Base-by-base conservation (phyloP, 2,888 invertebrate species). In the Merodon equestris region DNA sequence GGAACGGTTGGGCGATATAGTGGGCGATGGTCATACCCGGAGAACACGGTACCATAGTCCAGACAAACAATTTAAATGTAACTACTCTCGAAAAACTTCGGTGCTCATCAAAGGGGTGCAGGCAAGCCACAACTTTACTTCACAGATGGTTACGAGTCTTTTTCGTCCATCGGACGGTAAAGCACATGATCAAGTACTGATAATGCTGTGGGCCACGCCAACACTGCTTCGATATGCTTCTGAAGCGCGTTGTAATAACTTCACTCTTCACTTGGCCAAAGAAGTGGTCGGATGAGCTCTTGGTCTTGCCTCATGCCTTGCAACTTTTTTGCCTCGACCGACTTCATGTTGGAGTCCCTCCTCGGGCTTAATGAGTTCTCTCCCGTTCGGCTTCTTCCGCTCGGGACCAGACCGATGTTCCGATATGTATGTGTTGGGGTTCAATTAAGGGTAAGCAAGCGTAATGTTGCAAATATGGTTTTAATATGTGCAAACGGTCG, bases 1-100 rank as follows among this genome's bases (percentile, higher is more conserved):
- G 68, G 73, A 76, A 42, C 44, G 45, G 50, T 17, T n/a, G 9
- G 40, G 40, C 5, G 40, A n/a, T 40, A 10, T 40, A 10, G 12
- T 40, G 27, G 47, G 17, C 34, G 4, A n/a, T 10, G 18, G n/a
- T 66, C 54, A 54, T 42, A 34, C 53, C 9, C 27, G 51, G 15
- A 13, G 58, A 61, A 68, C 73, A 79, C 54, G 64, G 79, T n/a
- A 67, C 44, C 53, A 56, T 34, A 38, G 58, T 73, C 73, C 74
- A 79, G 74, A 79, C 79, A 79, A 79, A 79, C 79, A 74, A 74
- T 79, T 74, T 68, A 79, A 74, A 79, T 79, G 79, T 79, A 79
- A 79, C 79, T 79, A 70, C 74, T 74, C 63, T 74, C 79, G 79
- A 79, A 79, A 79, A 79, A 79, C 64, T 51, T 7, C 44, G 61